Base-by-base conservation (phyloP, 2,113 vertebrate genomes). In the Mobula birostris region DNA sequence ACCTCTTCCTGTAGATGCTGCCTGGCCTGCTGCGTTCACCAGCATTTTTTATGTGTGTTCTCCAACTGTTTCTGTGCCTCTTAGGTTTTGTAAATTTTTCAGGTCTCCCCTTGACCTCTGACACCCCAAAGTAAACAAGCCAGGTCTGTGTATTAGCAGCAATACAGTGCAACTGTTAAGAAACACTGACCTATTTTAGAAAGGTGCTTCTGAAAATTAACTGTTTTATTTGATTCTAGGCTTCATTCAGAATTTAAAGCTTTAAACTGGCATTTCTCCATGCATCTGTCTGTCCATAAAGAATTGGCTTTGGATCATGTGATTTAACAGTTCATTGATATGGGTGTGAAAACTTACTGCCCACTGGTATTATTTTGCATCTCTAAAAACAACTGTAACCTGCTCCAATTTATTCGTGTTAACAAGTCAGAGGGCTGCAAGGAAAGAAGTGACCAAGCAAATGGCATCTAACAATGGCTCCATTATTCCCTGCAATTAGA, bases 391-490 rank as follows among this genome's bases (percentile, higher is more conserved):
- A 88, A 88, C 61, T n/a, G 36, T 83, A 40, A 27, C 40, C 40
- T 83, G 40, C 19, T 66, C n/a, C 11, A 9, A 29, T 66, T 17
- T 88, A 11, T 87, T 87, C 83, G 61, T 24, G 29, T 27, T 15
- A 88, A 32, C 29, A n/a, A 19, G n/a, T n/a, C 61, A 32, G 61
- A 66, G 5, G 80, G 82, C 2, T 48, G 56, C 61, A 88, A 88
- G 85, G 85, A 88, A 88, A 61, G 61, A 88, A 88, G 66, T 66
- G 29, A 15, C 58, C 85, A 66, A 17, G n/a, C n/a, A 63, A 15
- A 88, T 66, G 29, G 17, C 85, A 88, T 88, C 85, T 61, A 88
- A 88, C 85, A 88, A 88, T 88, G 61, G n/a, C 61, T 32, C 29
- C 15, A 7, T 88, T 88, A 88, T 88, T 66, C 61, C 61, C 0